Evolutionary conservation across 2,113 vertebrate species (phyloP).

Genomic region (Epinephelus fuscoguttatus): DNA sequence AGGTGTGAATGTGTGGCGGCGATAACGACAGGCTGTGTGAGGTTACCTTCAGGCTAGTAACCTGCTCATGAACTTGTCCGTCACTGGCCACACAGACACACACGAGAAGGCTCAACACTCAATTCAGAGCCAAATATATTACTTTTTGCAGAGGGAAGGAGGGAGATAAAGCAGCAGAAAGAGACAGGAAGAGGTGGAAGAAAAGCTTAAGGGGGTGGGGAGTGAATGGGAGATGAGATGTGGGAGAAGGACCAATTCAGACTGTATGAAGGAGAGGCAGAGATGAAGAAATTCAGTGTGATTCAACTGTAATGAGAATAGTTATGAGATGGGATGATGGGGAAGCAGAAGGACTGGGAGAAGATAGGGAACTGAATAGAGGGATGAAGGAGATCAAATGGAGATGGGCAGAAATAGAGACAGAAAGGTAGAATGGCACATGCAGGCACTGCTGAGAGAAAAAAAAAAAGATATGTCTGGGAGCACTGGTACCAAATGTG

Average conservation of each 20-base stretch:
- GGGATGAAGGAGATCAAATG: background rate
- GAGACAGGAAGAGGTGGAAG: constrained; percentile 36
- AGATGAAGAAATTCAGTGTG: constrained; percentile 17
- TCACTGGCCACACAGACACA: constrained; percentile 28
- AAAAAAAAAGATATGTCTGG: too few relatives aligned
- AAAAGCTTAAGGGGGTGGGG: constrained; percentile 3
- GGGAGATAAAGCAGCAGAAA: constrained; percentile 34
- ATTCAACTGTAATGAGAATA: constrained; percentile 34
- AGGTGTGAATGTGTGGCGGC: background rate
- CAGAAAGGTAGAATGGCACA: background rate
- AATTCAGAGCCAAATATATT: constrained; percentile 40
- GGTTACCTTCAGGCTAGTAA: constrained; percentile 52
- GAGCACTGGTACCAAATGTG: background rate
- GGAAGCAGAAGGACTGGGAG: background rate
- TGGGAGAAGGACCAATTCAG: background rate
- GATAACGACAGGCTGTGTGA: constrained; percentile 24
- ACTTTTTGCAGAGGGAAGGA: constrained; percentile 28
- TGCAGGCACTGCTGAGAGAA: background rate
- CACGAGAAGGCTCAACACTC: constrained; percentile 5
- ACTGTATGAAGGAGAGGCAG: constrained; percentile 5
- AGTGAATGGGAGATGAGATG: background rate
- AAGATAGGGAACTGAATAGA: background rate
- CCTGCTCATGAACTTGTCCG: constrained; percentile 42
- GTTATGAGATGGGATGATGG: constrained; percentile 17
- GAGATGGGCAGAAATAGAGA: background rate